A percentile compares a stretch with the other conserved stretches of the same genome.
Evolutionary conservation across 2,797 vertebrate species (phyloP).

Genomic region (Poeciliopsis presidionis): DNA sequence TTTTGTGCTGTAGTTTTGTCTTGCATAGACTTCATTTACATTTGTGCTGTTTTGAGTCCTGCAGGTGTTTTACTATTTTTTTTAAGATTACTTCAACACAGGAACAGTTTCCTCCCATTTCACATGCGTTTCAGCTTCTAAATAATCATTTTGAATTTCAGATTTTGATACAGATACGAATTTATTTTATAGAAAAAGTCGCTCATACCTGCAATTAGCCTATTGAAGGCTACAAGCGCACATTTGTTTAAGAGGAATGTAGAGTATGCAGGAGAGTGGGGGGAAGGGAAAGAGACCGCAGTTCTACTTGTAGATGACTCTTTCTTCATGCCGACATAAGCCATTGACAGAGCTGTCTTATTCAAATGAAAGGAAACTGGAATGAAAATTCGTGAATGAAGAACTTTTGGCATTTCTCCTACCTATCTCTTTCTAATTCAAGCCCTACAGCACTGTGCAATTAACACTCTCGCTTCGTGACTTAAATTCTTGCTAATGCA

Average conservation of each 20-base stretch:
- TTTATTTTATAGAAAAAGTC: conserved; percentile 54
- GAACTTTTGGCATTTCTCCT: conserved; percentile 7
- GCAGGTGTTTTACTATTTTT: background rate
- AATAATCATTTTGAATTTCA: conserved; percentile 1
- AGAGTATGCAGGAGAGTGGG: conserved; percentile 84
- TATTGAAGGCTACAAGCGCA: conserved; percentile 89
- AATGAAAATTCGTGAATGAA: conserved; percentile 19
- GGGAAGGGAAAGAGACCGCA: conserved; percentile 78
- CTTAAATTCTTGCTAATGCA: conserved; percentile 5
- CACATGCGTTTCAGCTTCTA: background rate
- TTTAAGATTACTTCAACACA: conserved; percentile 1
- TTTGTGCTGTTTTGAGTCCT: conserved; percentile 3
- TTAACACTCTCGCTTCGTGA: background rate
- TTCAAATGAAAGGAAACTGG: conserved; percentile 22
- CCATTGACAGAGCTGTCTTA: conserved; percentile 62
- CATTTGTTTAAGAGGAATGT: conserved; percentile 93
- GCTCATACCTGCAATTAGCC: conserved; percentile 78
- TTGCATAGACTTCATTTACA: background rate
- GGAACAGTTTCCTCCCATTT: background rate
- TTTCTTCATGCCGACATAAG: conserved; percentile 75
- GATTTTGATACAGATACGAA: conserved; percentile 10
- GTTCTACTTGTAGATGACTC: conserved; percentile 62
- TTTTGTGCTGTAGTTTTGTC: conserved; percentile 3
- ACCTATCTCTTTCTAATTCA: background rate
- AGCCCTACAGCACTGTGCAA: conserved; percentile 1